These are phyloP conservation scores for Pocillopora meandrina DNA, from an alignment of 92 coral and sea anemone species.

Conservation along the genomic window DNA sequence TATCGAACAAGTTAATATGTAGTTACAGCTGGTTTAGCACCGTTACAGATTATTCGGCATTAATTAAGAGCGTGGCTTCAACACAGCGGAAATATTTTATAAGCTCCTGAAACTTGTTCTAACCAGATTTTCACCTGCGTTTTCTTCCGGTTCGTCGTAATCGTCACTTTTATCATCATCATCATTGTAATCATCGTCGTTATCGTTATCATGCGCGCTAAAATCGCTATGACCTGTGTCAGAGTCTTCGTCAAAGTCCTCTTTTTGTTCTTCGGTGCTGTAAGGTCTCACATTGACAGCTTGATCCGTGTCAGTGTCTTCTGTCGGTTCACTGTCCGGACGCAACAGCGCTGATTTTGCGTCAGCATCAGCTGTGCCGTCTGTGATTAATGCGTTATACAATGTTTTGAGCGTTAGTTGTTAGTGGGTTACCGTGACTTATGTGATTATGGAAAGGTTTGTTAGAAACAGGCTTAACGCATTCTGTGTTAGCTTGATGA, in stretches of 20 bases:
- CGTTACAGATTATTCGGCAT: not conserved
- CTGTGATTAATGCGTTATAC: conserved; percentile 29
- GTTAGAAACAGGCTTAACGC: not conserved
- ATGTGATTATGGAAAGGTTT: not conserved
- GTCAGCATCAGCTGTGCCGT: conserved; percentile 27
- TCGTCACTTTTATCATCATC: conserved; percentile 23
- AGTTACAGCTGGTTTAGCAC: not conserved
- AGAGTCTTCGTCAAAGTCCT: conserved; percentile 21
- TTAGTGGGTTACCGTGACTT: conserved; percentile 9
- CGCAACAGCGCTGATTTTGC: conserved; percentile 40
- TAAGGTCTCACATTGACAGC: conserved; percentile 27
- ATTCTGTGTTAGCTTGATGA: not conserved
- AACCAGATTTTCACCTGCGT: conserved; percentile 33
- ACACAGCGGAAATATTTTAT: no score
- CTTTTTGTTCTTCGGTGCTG: not conserved
- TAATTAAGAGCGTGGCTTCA: not conserved
- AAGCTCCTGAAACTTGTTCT: not conserved
- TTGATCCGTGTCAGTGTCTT: conserved; percentile 32
- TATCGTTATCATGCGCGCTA: conserved; percentile 33
- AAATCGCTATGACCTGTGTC: conserved; percentile 19
- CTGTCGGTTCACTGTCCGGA: conserved; percentile 14
- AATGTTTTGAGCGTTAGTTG: conserved; percentile 33
- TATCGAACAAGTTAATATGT: no score
- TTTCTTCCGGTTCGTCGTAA: conserved; percentile 19
- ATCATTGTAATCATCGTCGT: conserved; percentile 24